Evolutionary conservation across 2,797 vertebrate species (phyloP), one percentile per base, ranked within the genome.

Genomic region (Varecia variegata): DNA sequence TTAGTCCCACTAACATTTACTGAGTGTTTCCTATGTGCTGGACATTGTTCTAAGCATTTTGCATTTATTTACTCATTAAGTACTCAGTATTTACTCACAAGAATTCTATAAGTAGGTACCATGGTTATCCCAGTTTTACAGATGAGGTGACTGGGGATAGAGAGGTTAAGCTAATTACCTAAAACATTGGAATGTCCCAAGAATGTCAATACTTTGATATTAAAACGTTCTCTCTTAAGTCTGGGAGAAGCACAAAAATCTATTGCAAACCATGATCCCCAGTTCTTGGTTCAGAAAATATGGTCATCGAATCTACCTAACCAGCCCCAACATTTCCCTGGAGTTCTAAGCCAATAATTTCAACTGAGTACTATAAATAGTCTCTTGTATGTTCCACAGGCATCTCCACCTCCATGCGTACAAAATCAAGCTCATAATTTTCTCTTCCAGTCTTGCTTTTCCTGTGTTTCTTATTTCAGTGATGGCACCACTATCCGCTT

Each of bases 211-310:
- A 68, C 7, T 73, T 79, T 54, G 65, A 11, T 67, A 68, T 91
- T 84, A 79, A 58, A 80, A 60, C 17, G 17, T 73, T 73, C n/a
- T 88, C 45, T 77, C 14, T 56, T 50, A 45, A 60, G 77, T 68
- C 56, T 68, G 32, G 47, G 47, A 68, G 38, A 85, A 91, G 35
- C 43, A 91, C 50, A 68, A 88, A 83, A 80, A 70, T 68, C 9
- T 14, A 74, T 18, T 68, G 58, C 30, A 87, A 93, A 68, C 76
- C 50, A 91, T 83, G 50, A 20, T 58, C 60, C 25, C 27, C n/a
- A 67, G 17, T 32, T 89, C 35, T 92, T 74, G 47, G n/a, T 81
- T 96, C 27, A 38, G 80, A 90, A 90, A 86, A 74, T 58, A 86
- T 0, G 10, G 56, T 85, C 40, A 58, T 88, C 9, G 50, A 62